Evolutionary conservation across 2,797 vertebrate genomes (phyloP).

Genomic region (Loris lydekkerianus): DNA sequence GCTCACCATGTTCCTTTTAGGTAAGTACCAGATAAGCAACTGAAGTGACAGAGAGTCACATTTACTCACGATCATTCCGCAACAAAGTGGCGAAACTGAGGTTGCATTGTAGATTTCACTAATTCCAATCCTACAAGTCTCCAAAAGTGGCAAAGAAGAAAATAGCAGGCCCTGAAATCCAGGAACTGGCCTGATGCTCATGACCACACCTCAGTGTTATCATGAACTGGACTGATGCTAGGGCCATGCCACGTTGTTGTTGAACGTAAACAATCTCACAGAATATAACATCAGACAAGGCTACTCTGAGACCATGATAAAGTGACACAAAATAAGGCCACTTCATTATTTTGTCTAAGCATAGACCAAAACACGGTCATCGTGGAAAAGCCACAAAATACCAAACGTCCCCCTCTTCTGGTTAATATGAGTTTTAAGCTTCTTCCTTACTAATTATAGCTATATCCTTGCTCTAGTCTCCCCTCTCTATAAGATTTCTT

Average conservation of each 20-base stretch:
- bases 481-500: neutral
- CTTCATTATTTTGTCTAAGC: slow-evolving; percentile 28
- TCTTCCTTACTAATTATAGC: neutral
- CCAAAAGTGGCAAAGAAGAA: neutral
- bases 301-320: neutral
- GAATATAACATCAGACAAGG: neutral
- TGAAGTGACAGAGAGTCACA: neutral
- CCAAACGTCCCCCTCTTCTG: neutral
- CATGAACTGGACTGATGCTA: neutral
- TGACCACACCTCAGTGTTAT: neutral
- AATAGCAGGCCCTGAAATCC: neutral
- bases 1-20: neutral
- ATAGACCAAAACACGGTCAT: neutral
- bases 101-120: neutral
- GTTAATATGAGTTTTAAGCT: neutral
- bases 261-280: neutral
- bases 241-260: neutral
- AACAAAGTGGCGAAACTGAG: neutral
- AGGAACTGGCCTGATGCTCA: neutral
- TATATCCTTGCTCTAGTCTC: neutral
- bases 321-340: neutral
- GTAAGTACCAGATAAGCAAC: neutral
- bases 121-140: neutral
- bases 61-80: neutral
- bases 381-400: slow-evolving; percentile 41